These are phyloP conservation scores for Vidua macroura DNA, from an alignment of 2,113 vertebrate species.

Conservation along the genomic window DNA sequence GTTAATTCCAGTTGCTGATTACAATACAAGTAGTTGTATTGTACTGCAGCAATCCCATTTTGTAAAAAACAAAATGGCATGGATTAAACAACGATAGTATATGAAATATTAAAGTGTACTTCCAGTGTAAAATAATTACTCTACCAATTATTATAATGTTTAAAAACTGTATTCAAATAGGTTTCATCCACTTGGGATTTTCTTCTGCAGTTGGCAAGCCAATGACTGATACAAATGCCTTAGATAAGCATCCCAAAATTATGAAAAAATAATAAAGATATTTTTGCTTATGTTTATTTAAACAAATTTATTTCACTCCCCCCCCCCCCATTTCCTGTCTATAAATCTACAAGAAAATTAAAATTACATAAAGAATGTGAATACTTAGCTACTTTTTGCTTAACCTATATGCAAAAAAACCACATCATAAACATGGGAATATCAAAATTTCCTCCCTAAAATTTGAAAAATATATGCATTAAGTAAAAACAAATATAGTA, in stretches of 20 bases:
- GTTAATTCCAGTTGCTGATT: not conserved
- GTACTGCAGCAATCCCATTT: not conserved
- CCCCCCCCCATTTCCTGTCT: not conserved
- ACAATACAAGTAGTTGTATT: not conserved
- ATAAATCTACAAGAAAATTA: not conserved
- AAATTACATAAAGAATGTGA: not conserved
- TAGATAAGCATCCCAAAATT: not conserved
- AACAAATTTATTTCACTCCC: not conserved
- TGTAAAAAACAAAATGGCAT: not conserved
- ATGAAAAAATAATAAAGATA: not conserved
- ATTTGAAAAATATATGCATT: not conserved
- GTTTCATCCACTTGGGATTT: slow-evolving; percentile 7
- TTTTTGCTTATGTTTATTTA: not conserved
- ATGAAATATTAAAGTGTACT: slow-evolving; percentile 36
- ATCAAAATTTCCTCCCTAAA: not conserved
- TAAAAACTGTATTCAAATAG: slow-evolving; percentile 38
- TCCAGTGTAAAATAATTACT: slow-evolving; percentile 45
- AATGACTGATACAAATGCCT: not conserved
- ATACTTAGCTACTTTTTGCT: not conserved
- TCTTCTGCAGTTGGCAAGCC: not conserved
- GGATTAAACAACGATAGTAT: not conserved
- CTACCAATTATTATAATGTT: slow-evolving; percentile 30
- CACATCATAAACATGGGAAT: not conserved
- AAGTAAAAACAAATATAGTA: not conserved
- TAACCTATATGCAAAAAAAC: not conserved